Percentiles rank a stretch among this genome's conserved stretches.
Evolutionary conservation across 2,888 invertebrate species (phyloP).

Genomic region (Pinctada fucata): DNA sequence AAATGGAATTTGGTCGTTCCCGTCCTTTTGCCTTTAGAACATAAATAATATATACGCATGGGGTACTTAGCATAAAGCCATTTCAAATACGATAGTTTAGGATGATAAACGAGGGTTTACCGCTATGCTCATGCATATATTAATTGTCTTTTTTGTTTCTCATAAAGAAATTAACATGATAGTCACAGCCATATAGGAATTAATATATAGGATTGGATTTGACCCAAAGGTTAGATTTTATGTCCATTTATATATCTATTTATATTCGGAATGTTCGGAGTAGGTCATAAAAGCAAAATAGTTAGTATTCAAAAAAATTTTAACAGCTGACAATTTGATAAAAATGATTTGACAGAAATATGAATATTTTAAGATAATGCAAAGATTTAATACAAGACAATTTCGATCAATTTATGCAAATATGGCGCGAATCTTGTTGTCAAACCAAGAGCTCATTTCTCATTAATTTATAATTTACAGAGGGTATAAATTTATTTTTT

Average conservation of each 20-base stretch:
- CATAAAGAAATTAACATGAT: background rate
- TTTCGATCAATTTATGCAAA: background rate
- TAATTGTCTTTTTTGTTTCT: background rate
- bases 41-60: background rate
- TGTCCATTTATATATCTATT: too few species aligned
- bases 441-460: background rate
- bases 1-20: background rate
- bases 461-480: background rate
- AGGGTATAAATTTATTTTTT: background rate
- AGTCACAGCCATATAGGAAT: conserved; percentile 1
- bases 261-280: background rate
- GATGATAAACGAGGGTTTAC: background rate
- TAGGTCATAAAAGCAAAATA: background rate
- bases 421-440: background rate
- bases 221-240: background rate
- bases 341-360: background rate
- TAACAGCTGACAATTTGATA: background rate
- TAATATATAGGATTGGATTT: background rate
- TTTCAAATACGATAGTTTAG: background rate
- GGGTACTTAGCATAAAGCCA: background rate
- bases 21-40: background rate
- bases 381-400: background rate
- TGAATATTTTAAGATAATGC: background rate
- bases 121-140: conserved; percentile 1
- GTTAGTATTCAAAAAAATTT: background rate